A percentile compares a stretch with the other conserved stretches of the same genome.
phyloP scores from a whole-genome alignment of 2,113 vertebrate species.

The Ibidorhyncha struthersii region DNA sequence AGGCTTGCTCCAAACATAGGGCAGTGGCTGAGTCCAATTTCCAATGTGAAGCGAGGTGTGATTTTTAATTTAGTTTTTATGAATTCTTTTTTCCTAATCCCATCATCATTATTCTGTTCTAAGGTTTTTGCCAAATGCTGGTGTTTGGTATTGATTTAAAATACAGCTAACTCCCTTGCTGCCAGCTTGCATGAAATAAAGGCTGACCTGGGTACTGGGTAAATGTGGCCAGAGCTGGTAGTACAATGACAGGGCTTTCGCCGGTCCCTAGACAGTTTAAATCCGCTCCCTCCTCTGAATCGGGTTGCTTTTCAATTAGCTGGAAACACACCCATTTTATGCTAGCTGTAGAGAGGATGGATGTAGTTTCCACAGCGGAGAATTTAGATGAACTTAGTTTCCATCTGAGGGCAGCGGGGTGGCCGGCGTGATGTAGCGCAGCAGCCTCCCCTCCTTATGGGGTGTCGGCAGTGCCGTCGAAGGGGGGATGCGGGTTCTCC shows the following conservation, averaged over 20 bases:
- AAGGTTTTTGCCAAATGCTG: not conserved
- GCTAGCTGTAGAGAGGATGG: not conserved
- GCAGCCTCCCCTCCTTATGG: not conserved
- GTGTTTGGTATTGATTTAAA: conserved; percentile 1
- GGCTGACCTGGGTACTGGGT: not conserved
- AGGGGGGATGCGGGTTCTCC: too few relatives aligned
- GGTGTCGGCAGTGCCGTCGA: not conserved
- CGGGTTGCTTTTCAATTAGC: not conserved
- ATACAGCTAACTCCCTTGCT: not conserved
- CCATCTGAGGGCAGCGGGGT: not conserved
- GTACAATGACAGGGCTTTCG: not conserved
- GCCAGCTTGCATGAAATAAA: not conserved
- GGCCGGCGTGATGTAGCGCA: accelerated
- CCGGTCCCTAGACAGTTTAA: not conserved
- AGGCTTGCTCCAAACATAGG: not conserved
- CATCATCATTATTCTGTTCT: not conserved
- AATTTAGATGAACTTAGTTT: not conserved
- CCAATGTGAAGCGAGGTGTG: conserved; percentile 30
- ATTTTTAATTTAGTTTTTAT: conserved; percentile 47
- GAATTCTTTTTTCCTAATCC: not conserved
- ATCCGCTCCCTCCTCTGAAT: not conserved
- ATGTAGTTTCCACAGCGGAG: not conserved
- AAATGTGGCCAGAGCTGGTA: not conserved
- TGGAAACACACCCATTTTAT: not conserved
- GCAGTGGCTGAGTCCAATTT: not conserved